Percentiles rank a stretch among this genome's conserved stretches.
phyloP scores from a whole-genome alignment of 2,113 vertebrate genomes.

The Hipposideros armiger region DNA sequence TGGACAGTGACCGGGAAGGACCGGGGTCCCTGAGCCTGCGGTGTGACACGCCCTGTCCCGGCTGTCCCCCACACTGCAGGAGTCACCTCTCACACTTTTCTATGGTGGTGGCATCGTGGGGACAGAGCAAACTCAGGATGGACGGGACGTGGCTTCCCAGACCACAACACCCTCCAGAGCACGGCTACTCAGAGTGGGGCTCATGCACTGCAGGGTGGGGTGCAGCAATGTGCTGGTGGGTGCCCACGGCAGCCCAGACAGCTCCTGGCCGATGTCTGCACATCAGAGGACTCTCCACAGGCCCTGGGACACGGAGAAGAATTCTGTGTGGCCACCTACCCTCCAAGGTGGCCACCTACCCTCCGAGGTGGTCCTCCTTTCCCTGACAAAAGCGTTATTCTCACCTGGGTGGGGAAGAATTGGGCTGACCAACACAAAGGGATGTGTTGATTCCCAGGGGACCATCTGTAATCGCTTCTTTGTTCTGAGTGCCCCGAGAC shows the following conservation, averaged over 20 bases:
- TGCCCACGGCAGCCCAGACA: rapidly evolving
- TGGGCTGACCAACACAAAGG: neutral
- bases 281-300: neutral
- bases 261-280: neutral
- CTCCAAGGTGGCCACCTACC: neutral
- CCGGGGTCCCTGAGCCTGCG: neutral
- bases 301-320: neutral
- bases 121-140: neutral
- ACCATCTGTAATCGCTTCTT: rapidly evolving
- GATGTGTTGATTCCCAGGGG: neutral
- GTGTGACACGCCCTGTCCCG: neutral
- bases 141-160: rapidly evolving
- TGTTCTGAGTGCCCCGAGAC: too few species aligned
- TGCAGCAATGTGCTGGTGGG: rapidly evolving
- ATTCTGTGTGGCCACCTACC: neutral
- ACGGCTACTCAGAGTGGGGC: neutral
- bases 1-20: neutral
- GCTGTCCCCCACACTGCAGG: neutral
- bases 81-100: neutral
- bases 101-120: neutral
- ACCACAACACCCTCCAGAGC: too few species aligned
- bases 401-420: neutral
- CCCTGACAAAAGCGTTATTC: neutral
- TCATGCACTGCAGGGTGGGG: rapidly evolving
- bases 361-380: too few species aligned